phyloP scores from a whole-genome alignment of 2,113 vertebrate genomes.

The Typhlomys cinereus region DNA sequence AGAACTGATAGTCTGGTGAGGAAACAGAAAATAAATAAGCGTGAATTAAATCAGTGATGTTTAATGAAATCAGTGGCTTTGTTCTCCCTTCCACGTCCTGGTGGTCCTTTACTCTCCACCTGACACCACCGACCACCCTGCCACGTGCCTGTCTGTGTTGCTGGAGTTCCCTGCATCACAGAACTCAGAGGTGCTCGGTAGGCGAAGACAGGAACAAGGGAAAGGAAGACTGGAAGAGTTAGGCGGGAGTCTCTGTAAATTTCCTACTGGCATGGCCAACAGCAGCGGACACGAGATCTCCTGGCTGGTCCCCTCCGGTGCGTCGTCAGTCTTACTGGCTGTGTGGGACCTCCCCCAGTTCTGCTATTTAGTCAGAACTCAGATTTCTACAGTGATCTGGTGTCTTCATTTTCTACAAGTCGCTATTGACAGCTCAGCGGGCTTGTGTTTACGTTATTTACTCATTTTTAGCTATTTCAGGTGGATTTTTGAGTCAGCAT shows the following conservation, averaged over 20 bases:
- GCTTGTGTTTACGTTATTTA: not conserved
- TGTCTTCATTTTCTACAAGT: not conserved
- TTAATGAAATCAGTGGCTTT: not conserved
- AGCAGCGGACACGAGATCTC: fast-evolving
- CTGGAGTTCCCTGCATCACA: not conserved
- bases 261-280: not conserved
- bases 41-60: not conserved
- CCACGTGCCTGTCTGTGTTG: not conserved
- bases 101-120: fast-evolving
- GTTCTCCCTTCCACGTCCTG: not conserved
- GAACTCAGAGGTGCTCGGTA: not conserved
- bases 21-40: not conserved
- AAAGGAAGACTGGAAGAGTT: not conserved
- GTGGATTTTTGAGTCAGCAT: too few species aligned
- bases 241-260: not conserved
- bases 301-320: not conserved
- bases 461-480: too few species aligned
- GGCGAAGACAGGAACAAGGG: not conserved
- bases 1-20: not conserved
- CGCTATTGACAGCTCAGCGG: not conserved
- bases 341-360: not conserved
- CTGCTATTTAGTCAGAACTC: too few species aligned
- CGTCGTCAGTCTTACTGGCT: not conserved
- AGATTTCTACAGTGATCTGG: not conserved
- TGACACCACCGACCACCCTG: too few species aligned